A percentile compares a stretch with the other conserved stretches of the same genome.
phyloP scores from a whole-genome alignment of 2,888 invertebrate species.

The Pheosia tremula region DNA sequence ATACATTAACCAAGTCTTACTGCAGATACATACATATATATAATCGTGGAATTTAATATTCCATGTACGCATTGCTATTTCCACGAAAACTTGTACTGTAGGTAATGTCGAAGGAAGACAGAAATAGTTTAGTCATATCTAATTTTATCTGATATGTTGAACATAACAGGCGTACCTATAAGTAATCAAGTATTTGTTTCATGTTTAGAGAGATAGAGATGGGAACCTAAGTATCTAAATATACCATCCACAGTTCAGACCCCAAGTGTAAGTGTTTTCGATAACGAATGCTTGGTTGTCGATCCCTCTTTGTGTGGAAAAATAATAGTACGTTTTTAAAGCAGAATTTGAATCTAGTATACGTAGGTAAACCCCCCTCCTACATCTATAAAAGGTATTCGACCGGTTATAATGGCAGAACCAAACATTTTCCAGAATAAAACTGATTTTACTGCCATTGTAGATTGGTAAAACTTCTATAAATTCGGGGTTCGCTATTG shows the following conservation, averaged over 20 bases:
- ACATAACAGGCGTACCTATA: neutral
- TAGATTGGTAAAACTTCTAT: too few species aligned
- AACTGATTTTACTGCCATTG: too few species aligned
- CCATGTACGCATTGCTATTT: neutral
- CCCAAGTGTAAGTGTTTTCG: too few species aligned
- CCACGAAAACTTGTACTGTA: neutral
- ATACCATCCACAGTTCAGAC: neutral
- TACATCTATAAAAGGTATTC: too few species aligned
- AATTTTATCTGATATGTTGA: neutral
- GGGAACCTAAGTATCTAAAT: neutral
- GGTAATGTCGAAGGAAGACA: neutral
- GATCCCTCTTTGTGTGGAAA: too few species aligned
- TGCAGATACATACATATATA: neutral
- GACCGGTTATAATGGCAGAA: too few species aligned
- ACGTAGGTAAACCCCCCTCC: too few species aligned
- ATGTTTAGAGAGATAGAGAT: neutral
- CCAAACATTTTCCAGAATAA: too few species aligned
- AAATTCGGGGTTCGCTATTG: slow-evolving; percentile 1
- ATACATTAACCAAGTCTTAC: neutral
- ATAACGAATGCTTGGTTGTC: too few species aligned
- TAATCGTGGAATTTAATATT: neutral
- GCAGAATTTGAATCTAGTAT: too few species aligned
- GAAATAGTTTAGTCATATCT: neutral
- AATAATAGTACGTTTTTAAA: too few species aligned
- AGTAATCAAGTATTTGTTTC: neutral